A percentile compares a stretch with the other conserved stretches of the same genome.
Evolutionary conservation across 2,113 vertebrate species (phyloP).

Genomic region (Calidris pugnax): DNA sequence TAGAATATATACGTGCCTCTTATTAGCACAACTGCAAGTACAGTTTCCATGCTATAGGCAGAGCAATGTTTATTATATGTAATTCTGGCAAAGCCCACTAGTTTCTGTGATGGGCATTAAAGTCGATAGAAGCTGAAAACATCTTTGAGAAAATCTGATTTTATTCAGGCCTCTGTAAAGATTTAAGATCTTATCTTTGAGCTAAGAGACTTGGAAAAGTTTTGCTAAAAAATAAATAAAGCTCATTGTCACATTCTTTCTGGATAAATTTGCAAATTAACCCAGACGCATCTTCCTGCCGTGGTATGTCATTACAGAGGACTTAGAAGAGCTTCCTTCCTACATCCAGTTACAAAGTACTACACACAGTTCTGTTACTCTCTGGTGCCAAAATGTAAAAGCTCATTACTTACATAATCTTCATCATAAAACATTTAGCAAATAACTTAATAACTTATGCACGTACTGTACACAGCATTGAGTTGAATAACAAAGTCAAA

Average conservation of each 20-base stretch:
- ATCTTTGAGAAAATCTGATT: neutral
- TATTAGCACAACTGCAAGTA: neutral
- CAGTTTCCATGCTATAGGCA: neutral
- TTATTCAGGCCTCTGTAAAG: neutral
- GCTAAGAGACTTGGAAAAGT: neutral
- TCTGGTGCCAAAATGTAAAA: constrained; percentile 9
- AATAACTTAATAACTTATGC: constrained; percentile 41
- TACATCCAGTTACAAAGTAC: neutral
- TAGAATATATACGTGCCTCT: neutral
- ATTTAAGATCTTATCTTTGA: neutral
- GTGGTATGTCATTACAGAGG: neutral
- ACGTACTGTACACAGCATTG: neutral
- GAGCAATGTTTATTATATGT: neutral
- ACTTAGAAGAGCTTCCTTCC: constrained; percentile 14
- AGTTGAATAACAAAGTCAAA: constrained; percentile 19
- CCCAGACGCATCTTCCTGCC: neutral
- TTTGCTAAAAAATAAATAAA: neutral
- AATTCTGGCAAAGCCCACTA: neutral
- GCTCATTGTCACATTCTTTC: neutral
- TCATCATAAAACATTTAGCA: constrained; percentile 43
- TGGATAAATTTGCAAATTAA: constrained; percentile 22
- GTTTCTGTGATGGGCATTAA: neutral
- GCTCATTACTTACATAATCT: constrained; percentile 35
- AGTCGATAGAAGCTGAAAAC: neutral
- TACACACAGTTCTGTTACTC: neutral